Conservation (phyloP, 1,140 invertebrate species). For the Cryptotermes secundus region DNA sequence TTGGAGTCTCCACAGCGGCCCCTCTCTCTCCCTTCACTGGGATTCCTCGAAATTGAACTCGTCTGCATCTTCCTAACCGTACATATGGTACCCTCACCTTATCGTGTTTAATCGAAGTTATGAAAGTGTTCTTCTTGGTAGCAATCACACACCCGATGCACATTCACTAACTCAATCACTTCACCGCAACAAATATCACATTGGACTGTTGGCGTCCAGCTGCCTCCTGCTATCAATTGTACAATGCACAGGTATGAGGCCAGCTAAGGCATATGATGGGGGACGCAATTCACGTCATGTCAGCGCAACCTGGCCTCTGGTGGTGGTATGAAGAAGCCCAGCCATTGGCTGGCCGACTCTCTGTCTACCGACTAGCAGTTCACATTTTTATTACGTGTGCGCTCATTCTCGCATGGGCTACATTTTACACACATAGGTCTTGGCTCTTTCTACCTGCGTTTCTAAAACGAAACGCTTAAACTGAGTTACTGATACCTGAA, state of each 20-base stretch:
- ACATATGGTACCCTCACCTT: constrained; percentile 1
- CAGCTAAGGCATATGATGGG: neutral
- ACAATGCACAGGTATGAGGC: neutral
- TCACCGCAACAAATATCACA: neutral
- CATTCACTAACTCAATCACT: neutral
- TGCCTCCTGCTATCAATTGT: neutral
- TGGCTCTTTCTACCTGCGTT: neutral
- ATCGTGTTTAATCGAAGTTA: neutral
- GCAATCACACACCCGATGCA: neutral
- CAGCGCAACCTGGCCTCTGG: neutral
- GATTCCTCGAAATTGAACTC: neutral
- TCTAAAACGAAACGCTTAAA: neutral
- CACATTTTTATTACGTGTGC: neutral
- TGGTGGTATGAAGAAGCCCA: constrained; percentile 3
- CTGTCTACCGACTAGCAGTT: neutral
- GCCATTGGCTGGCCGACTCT: neutral
- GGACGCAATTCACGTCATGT: constrained; percentile 10
- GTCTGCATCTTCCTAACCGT: neutral
- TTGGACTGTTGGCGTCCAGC: neutral
- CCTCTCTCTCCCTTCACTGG: neutral
- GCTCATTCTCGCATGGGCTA: neutral
- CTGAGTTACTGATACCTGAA: neutral
- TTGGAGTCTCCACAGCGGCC: neutral
- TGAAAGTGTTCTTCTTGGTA: neutral
- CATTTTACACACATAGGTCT: neutral